A percentile compares a stretch with the other conserved stretches of the same genome.
phyloP scores from a whole-genome alignment of 1,140 invertebrate genomes.

The Lepidurus apus region DNA sequence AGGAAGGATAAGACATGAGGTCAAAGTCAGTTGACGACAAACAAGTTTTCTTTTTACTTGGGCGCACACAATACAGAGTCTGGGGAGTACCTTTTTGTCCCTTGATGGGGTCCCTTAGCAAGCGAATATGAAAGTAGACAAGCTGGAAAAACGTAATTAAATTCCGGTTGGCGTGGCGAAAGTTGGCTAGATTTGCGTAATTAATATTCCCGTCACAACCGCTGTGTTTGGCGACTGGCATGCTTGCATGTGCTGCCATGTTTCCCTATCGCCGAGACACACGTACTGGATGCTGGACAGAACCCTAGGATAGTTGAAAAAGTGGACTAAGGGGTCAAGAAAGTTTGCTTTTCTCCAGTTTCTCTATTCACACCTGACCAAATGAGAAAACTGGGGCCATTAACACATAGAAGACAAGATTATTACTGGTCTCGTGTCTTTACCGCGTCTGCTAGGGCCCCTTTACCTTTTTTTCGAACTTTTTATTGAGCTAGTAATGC shows the following conservation, averaged over 20 bases:
- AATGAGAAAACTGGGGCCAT: not conserved
- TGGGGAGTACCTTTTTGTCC: not conserved
- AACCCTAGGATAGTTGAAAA: not conserved
- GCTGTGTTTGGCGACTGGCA: not conserved
- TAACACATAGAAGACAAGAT: not conserved
- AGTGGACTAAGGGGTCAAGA: not conserved
- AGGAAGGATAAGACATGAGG: not conserved
- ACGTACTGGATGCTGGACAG: not conserved
- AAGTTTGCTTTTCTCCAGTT: not conserved
- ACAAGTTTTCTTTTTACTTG: slow-evolving; percentile 1
- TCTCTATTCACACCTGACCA: not conserved
- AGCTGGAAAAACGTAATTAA: slow-evolving; percentile 17
- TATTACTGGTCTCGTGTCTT: not conserved
- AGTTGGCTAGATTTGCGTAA: not conserved
- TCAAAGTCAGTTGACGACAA: slow-evolving; percentile 12
- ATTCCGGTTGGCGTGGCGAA: not conserved
- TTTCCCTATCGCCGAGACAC: no score
- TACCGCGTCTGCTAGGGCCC: not conserved
- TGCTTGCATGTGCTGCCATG: not conserved
- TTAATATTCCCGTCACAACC: not conserved
- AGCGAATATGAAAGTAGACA: slow-evolving; percentile 10
- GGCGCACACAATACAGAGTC: not conserved
- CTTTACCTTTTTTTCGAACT: not conserved
- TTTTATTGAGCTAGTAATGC: not conserved
- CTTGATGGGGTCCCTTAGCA: not conserved